Conservation (phyloP, 2,113 vertebrate genomes). For the Ranitomeya variabilis region DNA sequence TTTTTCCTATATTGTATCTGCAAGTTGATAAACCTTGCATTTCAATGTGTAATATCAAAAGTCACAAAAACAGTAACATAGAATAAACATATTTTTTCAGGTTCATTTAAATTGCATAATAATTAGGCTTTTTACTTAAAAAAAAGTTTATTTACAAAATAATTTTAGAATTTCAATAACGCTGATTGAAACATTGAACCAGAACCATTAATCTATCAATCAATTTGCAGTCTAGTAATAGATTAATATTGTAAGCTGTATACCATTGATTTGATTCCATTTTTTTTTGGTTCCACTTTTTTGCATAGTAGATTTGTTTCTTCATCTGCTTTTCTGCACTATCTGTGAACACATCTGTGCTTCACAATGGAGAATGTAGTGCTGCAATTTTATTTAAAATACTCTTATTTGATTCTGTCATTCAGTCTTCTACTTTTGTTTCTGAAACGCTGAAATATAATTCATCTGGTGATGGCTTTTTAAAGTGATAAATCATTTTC, state of each 20-base stretch:
- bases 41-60: background rate
- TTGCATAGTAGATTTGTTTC: background rate
- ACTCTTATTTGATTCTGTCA: constrained; percentile 19
- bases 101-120: background rate
- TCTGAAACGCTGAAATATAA: background rate
- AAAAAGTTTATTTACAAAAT: background rate
- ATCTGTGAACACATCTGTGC: constrained; percentile 1
- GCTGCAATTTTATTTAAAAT: constrained; percentile 22
- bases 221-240: background rate
- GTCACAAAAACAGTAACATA: background rate
- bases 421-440: background rate
- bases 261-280: background rate
- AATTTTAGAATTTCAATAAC: background rate
- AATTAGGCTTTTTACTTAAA: no score
- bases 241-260: background rate
- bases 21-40: no score
- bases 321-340: constrained; percentile 16
- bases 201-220: background rate
- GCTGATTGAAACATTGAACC: background rate
- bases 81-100: background rate
- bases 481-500: background rate
- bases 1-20: no score
- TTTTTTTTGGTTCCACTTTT: background rate
- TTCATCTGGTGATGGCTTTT: background rate
- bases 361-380: background rate